Percentiles rank a stretch among this genome's conserved stretches.
phyloP scores from a whole-genome alignment of 2,888 invertebrate species.

The Lepeophtheirus nordmannii region DNA sequence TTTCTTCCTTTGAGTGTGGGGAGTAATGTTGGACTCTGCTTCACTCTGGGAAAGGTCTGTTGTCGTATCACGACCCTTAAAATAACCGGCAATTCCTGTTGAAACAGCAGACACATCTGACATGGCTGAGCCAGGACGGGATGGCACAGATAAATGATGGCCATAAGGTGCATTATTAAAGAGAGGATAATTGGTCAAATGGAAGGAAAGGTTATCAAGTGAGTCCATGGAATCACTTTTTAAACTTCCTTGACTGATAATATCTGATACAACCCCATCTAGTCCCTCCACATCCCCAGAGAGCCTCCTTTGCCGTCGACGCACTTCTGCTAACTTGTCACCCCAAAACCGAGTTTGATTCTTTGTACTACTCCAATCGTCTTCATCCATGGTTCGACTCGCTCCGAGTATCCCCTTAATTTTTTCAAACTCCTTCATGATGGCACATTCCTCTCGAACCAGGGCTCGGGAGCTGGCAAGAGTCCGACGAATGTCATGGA shows the following conservation, averaged over 20 bases:
- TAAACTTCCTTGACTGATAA: not conserved
- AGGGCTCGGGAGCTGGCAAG: not conserved
- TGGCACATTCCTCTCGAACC: conserved; percentile 1
- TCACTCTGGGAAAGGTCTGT: not conserved
- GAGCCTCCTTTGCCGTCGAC: not conserved
- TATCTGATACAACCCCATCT: not conserved
- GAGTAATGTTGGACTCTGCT: not conserved
- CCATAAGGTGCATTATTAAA: conserved; percentile 1
- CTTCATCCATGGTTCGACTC: not conserved
- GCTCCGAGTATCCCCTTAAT: not conserved
- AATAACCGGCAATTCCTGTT: not conserved
- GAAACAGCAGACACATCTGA: conserved; percentile 2
- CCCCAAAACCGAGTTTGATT: not conserved
- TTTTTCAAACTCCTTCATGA: not conserved
- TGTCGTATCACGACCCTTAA: not conserved
- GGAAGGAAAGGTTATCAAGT: not conserved
- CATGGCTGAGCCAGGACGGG: not conserved
- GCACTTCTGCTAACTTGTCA: not conserved
- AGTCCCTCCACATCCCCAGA: not conserved
- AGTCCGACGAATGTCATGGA: not conserved
- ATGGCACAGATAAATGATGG: conserved; percentile 1
- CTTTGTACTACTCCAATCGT: not conserved
- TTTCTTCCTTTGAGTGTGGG: not conserved
- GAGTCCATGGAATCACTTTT: not conserved
- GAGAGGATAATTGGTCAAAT: not conserved